Base-by-base conservation (phyloP, 2,888 invertebrate genomes). In the Melanargia galathea region DNA sequence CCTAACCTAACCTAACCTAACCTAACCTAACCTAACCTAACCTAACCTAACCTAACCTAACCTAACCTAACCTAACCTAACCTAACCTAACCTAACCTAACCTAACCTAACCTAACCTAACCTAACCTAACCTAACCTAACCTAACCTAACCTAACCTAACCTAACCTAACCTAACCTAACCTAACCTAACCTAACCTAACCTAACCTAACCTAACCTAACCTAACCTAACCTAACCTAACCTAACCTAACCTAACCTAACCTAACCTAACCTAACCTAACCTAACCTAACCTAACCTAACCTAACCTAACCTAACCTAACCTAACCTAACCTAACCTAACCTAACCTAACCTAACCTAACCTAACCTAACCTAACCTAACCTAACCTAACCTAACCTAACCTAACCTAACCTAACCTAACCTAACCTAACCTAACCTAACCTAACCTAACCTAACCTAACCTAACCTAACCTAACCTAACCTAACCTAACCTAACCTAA, bases 201-300 rank as follows among this genome's bases (percentile, higher is more conserved):
- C 35, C 35, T 35, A 35, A 35, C 35, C 35, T 35, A 35, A 35
- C 35, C 35, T 35, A 35, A 35, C 35, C 35, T 35, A 35, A 35
- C 35, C 35, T 35, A 35, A 35, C 35, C 35, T 35, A 35, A 35
- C 35, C 35, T 35, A 35, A 35, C 35, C 35, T 35, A 35, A 35
- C 35, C 35, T 35, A 35, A 35, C 35, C 35, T 35, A 35, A 35
- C 35, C 35, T 35, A 35, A 35, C 35, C 49, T 63, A 63, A 63
- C 63, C 63, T 35, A 35, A 35, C 35, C 35, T 35, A 35, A 35
- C 35, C 35, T 35, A 35, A 35, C 35, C 35, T 35, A 35, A 35
- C 35, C 35, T 35, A 35, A 35, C 35, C 35, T 35, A 35, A 35
- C 35, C 35, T 35, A 35, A 35, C 35, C 35, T 35, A 35, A 35